phyloP scores from a whole-genome alignment of 2,113 vertebrate species.

The Ctenomys sociabilis region DNA sequence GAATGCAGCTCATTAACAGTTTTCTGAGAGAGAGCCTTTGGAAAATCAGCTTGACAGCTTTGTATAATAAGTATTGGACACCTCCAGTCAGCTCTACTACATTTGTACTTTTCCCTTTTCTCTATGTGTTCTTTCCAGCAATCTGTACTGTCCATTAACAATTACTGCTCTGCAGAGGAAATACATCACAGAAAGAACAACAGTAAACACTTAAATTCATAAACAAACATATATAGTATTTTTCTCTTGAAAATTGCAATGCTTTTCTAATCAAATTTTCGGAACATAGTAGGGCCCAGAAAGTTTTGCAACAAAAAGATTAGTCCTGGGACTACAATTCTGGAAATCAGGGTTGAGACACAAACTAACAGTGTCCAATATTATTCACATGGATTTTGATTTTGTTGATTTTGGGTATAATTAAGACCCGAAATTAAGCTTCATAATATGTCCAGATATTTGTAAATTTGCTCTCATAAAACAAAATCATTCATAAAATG shows the following conservation, averaged over 20 bases:
- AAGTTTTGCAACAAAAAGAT: background rate
- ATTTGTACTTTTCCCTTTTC: constrained; percentile 52
- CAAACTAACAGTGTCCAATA: background rate
- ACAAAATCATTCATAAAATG: background rate
- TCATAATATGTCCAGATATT: background rate
- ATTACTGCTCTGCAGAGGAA: constrained; percentile 4
- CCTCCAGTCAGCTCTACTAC: constrained; percentile 38
- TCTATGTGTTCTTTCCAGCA: constrained; percentile 8
- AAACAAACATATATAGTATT: background rate
- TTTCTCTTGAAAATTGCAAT: constrained; percentile 25
- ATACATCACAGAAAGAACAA: background rate
- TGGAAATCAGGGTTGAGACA: background rate
- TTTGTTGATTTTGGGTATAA: background rate
- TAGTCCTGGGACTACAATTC: background rate
- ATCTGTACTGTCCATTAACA: constrained; percentile 29
- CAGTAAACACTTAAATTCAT: background rate
- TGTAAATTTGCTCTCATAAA: background rate
- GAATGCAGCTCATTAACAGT: constrained; percentile 69
- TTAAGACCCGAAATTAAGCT: background rate
- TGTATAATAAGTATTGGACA: constrained; percentile 64
- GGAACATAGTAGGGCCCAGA: background rate
- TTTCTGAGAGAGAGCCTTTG: constrained; percentile 63
- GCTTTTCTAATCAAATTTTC: background rate
- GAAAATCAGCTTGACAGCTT: constrained; percentile 65
- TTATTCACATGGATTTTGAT: background rate